Percentiles rank a stretch among this genome's conserved stretches.
Evolutionary conservation across 2,113 vertebrate species (phyloP).

Genomic region (Muscicapa adusta): DNA sequence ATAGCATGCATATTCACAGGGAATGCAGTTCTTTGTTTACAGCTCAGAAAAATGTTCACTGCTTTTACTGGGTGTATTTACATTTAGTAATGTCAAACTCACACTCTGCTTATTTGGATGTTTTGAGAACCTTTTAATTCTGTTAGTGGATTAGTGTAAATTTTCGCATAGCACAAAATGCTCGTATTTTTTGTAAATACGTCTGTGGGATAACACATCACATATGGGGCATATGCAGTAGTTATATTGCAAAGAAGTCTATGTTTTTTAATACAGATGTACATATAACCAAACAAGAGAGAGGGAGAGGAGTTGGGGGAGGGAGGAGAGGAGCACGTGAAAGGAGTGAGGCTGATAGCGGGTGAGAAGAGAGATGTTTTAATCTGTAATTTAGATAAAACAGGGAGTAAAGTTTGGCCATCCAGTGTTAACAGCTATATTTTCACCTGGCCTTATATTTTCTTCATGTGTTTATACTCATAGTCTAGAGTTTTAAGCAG

Average conservation of each 20-base stretch:
- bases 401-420: not conserved
- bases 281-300: accelerated
- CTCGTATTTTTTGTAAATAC: not conserved
- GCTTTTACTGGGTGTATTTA: not conserved
- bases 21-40: not conserved
- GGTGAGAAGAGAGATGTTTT: not conserved
- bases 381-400: not conserved
- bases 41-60: not conserved
- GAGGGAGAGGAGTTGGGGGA: not conserved
- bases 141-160: not conserved
- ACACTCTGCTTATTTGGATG: not conserved
- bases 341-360: not conserved
- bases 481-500: not conserved
- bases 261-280: not conserved
- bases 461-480: not conserved
- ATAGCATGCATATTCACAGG: not conserved
- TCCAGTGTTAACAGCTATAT: not conserved
- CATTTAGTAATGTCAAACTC: not conserved
- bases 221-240: not conserved
- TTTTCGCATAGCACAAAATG: not conserved
- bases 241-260: not conserved
- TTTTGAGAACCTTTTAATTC: not conserved
- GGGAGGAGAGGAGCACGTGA: not conserved
- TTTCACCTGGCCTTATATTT: not conserved
- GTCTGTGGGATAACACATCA: not conserved